These are phyloP conservation scores for Eremophila alpestris DNA, from an alignment of 2,797 vertebrate species.

Conservation along the genomic window DNA sequence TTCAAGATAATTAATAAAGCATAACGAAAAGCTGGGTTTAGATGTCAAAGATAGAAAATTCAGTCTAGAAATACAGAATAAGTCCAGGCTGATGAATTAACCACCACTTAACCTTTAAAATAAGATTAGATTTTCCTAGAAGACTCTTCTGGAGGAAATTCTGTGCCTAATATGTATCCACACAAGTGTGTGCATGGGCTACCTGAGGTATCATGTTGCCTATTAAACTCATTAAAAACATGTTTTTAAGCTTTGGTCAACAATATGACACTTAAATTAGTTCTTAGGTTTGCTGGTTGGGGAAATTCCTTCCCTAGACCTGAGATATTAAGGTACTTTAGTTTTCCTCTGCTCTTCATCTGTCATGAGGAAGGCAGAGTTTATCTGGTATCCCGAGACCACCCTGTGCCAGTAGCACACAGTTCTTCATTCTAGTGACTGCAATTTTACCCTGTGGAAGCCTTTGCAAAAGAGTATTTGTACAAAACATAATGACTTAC, in stretches of 20 bases:
- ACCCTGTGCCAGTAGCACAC: accelerated
- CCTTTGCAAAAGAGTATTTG: neutral
- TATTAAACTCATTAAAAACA: neutral
- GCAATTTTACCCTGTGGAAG: neutral
- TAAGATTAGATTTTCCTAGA: neutral
- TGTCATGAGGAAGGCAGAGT: neutral
- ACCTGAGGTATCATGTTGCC: neutral
- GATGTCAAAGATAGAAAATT: neutral
- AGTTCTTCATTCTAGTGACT: neutral
- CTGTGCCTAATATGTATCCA: neutral
- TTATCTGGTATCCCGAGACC: neutral
- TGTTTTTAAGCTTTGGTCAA: neutral
- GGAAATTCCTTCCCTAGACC: neutral
- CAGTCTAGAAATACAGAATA: neutral
- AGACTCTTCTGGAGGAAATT: neutral
- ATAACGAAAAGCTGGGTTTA: neutral
- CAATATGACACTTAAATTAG: neutral
- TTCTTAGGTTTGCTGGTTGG: neutral
- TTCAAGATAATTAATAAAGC: neutral
- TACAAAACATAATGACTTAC: neutral
- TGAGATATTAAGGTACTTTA: neutral
- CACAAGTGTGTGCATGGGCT: neutral
- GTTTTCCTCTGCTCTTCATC: neutral
- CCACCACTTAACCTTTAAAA: neutral
- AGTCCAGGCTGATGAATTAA: neutral